A percentile compares a stretch with the other conserved stretches of the same genome.
phyloP scores from a whole-genome alignment of 2,797 vertebrate species.

The Podargus strigoides region DNA sequence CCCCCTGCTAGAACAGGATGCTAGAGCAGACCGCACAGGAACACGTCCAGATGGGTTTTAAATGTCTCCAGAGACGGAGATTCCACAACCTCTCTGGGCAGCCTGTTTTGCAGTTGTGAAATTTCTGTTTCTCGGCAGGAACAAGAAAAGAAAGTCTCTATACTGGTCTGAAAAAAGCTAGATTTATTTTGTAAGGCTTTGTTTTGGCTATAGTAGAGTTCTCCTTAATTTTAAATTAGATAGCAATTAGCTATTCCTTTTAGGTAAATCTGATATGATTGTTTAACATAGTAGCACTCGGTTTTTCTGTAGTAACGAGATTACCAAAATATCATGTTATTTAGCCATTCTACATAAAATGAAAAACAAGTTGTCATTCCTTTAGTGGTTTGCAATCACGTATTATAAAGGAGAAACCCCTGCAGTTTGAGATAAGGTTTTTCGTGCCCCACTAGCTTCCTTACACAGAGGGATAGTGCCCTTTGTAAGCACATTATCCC shows the following conservation, averaged over 20 bases:
- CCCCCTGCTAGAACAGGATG: too few species aligned
- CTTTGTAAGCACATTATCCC: not conserved
- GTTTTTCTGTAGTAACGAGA: not conserved
- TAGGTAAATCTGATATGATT: not conserved
- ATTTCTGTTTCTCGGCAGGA: conserved; percentile 43
- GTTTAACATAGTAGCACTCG: not conserved
- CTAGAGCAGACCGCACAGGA: too few species aligned
- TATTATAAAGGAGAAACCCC: not conserved
- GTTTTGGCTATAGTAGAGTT: conserved; percentile 36
- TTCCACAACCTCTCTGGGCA: too few species aligned
- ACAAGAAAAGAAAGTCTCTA: not conserved
- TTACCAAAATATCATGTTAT: not conserved
- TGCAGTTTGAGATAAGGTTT: not conserved
- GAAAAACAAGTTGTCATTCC: not conserved
- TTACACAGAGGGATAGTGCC: not conserved
- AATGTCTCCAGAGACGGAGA: too few species aligned
- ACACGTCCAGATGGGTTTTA: too few species aligned
- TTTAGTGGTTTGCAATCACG: not conserved
- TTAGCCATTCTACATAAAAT: not conserved
- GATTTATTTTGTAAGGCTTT: conserved; percentile 53
- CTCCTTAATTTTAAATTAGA: conserved; percentile 45
- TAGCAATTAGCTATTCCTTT: conserved; percentile 19
- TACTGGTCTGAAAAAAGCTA: conserved; percentile 22
- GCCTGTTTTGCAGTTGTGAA: conserved; percentile 21
- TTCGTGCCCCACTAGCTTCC: not conserved